Evolutionary conservation across 1,140 invertebrate species (phyloP).

Genomic region (Harlomillsia oculata): DNA sequence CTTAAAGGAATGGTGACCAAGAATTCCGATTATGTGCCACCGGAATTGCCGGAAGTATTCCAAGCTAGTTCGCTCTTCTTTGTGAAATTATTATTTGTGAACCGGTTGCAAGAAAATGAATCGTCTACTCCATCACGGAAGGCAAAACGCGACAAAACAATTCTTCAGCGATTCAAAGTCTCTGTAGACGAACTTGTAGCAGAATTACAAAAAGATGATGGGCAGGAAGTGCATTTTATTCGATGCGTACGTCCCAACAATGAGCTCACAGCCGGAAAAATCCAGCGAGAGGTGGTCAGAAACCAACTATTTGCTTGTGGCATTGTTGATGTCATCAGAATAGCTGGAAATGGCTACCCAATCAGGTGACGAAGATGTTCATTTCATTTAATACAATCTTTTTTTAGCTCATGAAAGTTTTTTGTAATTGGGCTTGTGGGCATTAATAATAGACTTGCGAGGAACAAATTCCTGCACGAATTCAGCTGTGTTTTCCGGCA

Average conservation of each 20-base stretch:
- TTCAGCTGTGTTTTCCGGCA: slow-evolving; percentile 8
- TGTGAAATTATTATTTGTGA: not conserved
- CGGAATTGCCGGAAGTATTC: slow-evolving; percentile 22
- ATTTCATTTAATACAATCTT: not conserved
- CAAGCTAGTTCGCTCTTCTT: slow-evolving; percentile 10
- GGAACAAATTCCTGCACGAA: slow-evolving; percentile 4
- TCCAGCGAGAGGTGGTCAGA: slow-evolving; percentile 10
- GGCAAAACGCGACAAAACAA: slow-evolving; percentile 11
- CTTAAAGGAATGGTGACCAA: slow-evolving; percentile 40
- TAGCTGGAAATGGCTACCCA: slow-evolving; percentile 28
- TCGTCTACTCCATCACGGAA: not conserved
- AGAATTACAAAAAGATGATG: slow-evolving; percentile 6
- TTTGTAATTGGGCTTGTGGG: not conserved
- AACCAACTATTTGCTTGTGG: slow-evolving; percentile 21
- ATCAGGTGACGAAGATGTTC: slow-evolving; percentile 16
- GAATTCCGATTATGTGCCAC: slow-evolving; percentile 42
- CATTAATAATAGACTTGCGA: slow-evolving; percentile 2
- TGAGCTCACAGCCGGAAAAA: slow-evolving; percentile 3
- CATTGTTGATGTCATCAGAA: slow-evolving; percentile 24
- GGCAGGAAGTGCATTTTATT: slow-evolving; percentile 29
- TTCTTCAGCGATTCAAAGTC: slow-evolving; percentile 24
- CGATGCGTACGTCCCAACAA: slow-evolving; percentile 25
- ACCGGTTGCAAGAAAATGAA: not conserved
- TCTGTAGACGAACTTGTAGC: slow-evolving; percentile 22
- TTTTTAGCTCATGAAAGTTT: not conserved